phyloP scores from a whole-genome alignment of 2,888 invertebrate species.

The Glomeris marginata region DNA sequence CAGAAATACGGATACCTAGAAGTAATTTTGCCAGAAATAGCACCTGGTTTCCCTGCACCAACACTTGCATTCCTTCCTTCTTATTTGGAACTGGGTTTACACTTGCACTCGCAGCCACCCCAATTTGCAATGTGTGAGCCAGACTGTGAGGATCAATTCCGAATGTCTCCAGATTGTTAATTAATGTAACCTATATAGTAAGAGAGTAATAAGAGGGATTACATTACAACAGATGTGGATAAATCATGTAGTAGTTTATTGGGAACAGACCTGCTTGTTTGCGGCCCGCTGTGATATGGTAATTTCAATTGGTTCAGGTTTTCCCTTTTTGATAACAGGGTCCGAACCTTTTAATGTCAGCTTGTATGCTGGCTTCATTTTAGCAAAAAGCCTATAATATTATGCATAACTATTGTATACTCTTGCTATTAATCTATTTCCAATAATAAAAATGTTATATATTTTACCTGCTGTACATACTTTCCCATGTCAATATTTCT shows the following conservation, averaged over 20 bases:
- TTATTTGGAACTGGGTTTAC: conserved; percentile 57
- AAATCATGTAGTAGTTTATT: conserved; percentile 1
- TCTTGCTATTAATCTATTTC: too few relatives aligned
- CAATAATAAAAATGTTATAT: conserved; percentile 32
- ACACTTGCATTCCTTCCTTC: conserved; percentile 45
- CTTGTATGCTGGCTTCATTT: conserved; percentile 57
- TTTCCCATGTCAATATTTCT: conserved; percentile 28
- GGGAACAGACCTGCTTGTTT: conserved; percentile 59
- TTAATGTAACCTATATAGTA: conserved; percentile 53
- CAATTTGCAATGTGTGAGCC: conserved; percentile 64
- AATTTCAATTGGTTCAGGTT: conserved; percentile 61
- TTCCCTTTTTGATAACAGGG: conserved; percentile 43
- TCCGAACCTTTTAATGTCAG: conserved; percentile 37
- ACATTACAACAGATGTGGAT: neutral
- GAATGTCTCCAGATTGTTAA: conserved; percentile 75
- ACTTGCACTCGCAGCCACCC: conserved; percentile 73
- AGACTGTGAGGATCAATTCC: conserved; percentile 67
- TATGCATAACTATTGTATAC: too few relatives aligned
- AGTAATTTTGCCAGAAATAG: conserved; percentile 39
- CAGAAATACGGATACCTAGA: conserved; percentile 29
- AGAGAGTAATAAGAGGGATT: conserved; percentile 5
- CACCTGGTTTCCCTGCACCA: conserved; percentile 85
- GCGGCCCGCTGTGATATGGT: conserved; percentile 60
- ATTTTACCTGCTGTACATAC: conserved; percentile 14
- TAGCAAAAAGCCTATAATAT: conserved; percentile 43